Conservation (phyloP, 2,797 vertebrate genomes). For the Peromyscus aztecus region DNA sequence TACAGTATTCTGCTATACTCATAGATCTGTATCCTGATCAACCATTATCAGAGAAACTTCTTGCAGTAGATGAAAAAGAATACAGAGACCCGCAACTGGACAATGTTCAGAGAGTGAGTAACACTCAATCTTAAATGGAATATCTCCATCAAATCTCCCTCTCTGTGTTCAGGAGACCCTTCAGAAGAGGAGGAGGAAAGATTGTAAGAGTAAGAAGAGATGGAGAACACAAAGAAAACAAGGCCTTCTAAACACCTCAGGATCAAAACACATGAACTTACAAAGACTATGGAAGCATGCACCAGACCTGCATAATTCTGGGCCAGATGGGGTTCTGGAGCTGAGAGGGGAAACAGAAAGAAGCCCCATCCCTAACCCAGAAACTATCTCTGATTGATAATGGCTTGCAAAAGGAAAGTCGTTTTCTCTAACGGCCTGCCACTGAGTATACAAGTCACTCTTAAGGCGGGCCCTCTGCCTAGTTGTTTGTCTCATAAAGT, state of each 20-base stretch:
- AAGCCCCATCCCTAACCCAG: neutral
- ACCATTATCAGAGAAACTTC: neutral
- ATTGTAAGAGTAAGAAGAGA: neutral
- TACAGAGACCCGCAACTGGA: neutral
- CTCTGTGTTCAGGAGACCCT: neutral
- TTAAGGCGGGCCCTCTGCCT: neutral
- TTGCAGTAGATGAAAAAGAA: neutral
- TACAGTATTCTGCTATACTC: neutral
- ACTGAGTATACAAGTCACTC: neutral
- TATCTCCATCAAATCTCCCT: neutral
- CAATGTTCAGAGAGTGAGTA: neutral
- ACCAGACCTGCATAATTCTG: neutral
- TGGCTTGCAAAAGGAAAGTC: neutral
- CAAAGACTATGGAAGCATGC: neutral
- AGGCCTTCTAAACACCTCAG: neutral
- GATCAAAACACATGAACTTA: neutral
- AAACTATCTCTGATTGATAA: neutral
- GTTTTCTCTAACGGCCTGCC: fast-evolving
- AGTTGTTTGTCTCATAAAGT: neutral
- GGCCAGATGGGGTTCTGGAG: neutral
- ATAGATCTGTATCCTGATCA: neutral
- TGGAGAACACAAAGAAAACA: neutral
- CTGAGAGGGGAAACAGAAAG: neutral
- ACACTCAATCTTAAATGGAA: neutral
- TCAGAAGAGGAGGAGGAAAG: neutral